Evolutionary conservation across 2,888 invertebrate species (phyloP), one percentile per base, ranked within the genome.

Genomic region (Cephus pulcher): DNA sequence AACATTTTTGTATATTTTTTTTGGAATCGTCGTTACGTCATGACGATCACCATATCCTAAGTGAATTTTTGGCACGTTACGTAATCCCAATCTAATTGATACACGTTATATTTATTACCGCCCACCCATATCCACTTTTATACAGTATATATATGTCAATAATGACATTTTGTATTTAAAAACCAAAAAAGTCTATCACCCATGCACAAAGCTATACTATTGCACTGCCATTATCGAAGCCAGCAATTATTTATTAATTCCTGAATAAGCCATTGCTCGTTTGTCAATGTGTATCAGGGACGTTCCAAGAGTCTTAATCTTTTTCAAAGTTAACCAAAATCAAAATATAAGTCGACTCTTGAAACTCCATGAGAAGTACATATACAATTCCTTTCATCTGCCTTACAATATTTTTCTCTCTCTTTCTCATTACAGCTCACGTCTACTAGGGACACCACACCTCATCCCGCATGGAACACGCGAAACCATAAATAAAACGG

Each of bases 371-470:
- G 56, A 56, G 1, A 56, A 56, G 6, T 15, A 15, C 2, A 9
- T 23, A 23, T 23, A 3, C 0, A 9, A 15, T 2, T 56, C 56
- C 23, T 56, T 1, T 2, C 23, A 2, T 56, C 23, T 15, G 23
- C 40, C 9, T 23, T 15, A 30, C 33, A 75, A 75, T 56, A 34
- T 70, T 32, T 35, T 78, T 77, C 76, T 4, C 84, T 86, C 82
- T 82, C 76, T 86, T 85, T 71, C 71, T 71, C 34, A 32, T 89
- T 91, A 76, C 90, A 91, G 91, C 91, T 86, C 88, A 89, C 85
- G 88, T 84, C 86, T 86, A 87, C 87, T 91, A 91, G 90, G 89
- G 88, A 88, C 87, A 73, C 70, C 77, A 79, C 84, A 82, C 56
- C 56, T 81, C 87, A 83, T 79, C 86, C 86, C 83, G 80, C 78